These are phyloP conservation scores for Micrasema minimum DNA, from an alignment of 1,140 invertebrate genomes.

Conservation along the genomic window DNA sequence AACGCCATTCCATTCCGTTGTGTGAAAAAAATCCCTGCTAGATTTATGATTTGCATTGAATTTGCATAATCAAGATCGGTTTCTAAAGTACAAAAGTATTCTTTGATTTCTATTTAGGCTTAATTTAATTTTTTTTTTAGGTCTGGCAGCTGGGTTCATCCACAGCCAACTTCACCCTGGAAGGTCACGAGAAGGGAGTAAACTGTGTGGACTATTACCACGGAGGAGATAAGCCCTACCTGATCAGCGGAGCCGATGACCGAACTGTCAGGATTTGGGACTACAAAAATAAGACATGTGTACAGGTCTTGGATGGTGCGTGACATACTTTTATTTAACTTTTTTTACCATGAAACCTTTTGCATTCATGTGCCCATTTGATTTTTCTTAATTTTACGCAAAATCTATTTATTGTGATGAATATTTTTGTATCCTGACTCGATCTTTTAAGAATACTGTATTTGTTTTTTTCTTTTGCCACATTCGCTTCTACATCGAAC, in stretches of 20 bases:
- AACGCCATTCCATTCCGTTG: too few relatives aligned
- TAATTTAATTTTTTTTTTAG: conserved; percentile 64
- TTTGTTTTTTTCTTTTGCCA: too few relatives aligned
- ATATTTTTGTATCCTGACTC: too few relatives aligned
- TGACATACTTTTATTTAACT: too few relatives aligned
- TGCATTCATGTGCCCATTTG: background rate
- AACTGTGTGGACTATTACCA: conserved; percentile 99
- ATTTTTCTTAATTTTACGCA: background rate
- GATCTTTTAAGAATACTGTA: too few relatives aligned
- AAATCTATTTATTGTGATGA: too few relatives aligned
- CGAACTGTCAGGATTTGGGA: conserved; percentile 99
- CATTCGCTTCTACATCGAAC: too few relatives aligned
- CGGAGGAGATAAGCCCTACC: conserved; percentile 99
- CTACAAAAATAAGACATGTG: conserved; percentile 99
- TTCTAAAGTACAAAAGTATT: too few relatives aligned
- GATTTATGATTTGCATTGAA: too few relatives aligned
- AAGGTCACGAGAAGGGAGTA: conserved; percentile 98
- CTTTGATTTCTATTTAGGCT: too few relatives aligned
- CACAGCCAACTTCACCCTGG: conserved; percentile 97
- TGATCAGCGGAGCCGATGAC: conserved; percentile 99
- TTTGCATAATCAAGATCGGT: too few relatives aligned
- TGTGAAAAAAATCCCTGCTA: too few relatives aligned
- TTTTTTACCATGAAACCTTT: background rate
- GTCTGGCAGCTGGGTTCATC: conserved; percentile 97
- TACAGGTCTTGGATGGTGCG: conserved; percentile 96